Conservation (phyloP, 2,113 vertebrate species). For the Syngnathus typhle region DNA sequence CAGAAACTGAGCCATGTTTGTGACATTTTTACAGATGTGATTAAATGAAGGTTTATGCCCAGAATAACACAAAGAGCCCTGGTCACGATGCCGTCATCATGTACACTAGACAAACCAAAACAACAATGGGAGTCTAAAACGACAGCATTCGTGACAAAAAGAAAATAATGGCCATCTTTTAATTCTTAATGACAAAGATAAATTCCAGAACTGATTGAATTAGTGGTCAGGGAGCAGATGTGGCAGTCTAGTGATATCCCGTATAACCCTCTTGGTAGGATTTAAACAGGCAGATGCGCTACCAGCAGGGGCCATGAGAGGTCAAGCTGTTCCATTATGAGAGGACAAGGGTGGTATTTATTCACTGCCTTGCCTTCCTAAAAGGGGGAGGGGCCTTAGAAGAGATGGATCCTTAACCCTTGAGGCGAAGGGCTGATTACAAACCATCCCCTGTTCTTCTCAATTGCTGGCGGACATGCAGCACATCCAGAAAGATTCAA, state of each 20-base stretch:
- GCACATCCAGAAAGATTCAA: background rate
- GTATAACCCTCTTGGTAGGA: slow-evolving; percentile 19
- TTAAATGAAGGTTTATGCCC: slow-evolving; percentile 57
- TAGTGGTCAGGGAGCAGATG: slow-evolving; percentile 41
- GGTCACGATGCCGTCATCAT: slow-evolving; percentile 35
- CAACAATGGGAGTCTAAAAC: slow-evolving; percentile 22
- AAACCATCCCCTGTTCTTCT: slow-evolving; percentile 22
- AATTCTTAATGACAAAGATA: slow-evolving; percentile 37
- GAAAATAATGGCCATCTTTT: slow-evolving; percentile 18
- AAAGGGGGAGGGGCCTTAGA: slow-evolving; percentile 34
- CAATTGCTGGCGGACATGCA: slow-evolving; percentile 15
- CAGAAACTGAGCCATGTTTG: slow-evolving; percentile 59
- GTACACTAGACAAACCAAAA: slow-evolving; percentile 21
- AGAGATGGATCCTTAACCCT: slow-evolving; percentile 51
- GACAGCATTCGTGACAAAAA: slow-evolving; percentile 15
- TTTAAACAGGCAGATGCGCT: slow-evolving; percentile 60
- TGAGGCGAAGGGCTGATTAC: slow-evolving; percentile 29
- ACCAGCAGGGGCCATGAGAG: slow-evolving; percentile 55
- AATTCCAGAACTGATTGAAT: slow-evolving; percentile 49
- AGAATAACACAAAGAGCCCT: slow-evolving; percentile 49
- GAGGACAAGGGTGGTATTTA: slow-evolving; percentile 67
- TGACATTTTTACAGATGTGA: slow-evolving; percentile 46
- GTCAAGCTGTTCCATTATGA: slow-evolving; percentile 66
- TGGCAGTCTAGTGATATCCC: slow-evolving; percentile 41
- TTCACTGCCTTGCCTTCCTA: slow-evolving; percentile 48